Percentiles rank a stretch among this genome's conserved stretches.
These are phyloP conservation scores for Huso huso DNA, from an alignment of 2,797 vertebrate species.

Conservation along the genomic window DNA sequence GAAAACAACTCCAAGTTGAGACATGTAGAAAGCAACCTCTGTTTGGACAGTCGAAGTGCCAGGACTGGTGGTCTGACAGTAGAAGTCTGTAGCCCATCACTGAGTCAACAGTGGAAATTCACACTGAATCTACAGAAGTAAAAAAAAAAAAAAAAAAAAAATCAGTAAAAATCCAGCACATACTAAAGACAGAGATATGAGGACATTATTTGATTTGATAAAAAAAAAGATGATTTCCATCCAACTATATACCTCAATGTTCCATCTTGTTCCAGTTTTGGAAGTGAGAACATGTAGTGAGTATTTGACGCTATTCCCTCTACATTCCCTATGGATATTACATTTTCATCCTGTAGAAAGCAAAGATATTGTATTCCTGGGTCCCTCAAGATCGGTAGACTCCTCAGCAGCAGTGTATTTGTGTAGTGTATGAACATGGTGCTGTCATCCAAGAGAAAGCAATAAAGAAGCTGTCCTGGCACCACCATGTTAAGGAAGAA, in stretches of 20 bases:
- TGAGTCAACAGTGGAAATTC: conserved; percentile 98
- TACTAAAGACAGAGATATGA: conserved; percentile 32
- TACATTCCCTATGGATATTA: conserved; percentile 16
- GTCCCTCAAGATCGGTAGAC: conserved; percentile 21
- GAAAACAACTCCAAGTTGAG: conserved; percentile 94
- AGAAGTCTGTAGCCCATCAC: conserved; percentile 83
- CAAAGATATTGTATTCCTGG: conserved; percentile 36
- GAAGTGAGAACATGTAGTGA: conserved; percentile 49
- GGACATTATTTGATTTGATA: conserved; percentile 25
- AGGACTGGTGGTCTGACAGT: conserved; percentile 88
- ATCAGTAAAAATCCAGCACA: conserved; percentile 8
- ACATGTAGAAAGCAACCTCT: conserved; percentile 91
- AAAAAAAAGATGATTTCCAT: conserved; percentile 53
- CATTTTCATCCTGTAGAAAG: conserved; percentile 31
- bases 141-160: conserved; percentile 15
- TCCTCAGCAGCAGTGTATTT: conserved; percentile 34
- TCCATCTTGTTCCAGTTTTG: conserved; percentile 70
- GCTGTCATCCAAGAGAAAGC: too few species aligned
- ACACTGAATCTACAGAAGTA: conserved; percentile 96
- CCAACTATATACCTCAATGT: conserved; percentile 95
- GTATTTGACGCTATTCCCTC: conserved; percentile 37
- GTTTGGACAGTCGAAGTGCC: conserved; percentile 90
- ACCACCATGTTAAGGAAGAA: neutral
- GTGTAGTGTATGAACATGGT: neutral
- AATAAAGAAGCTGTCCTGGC: neutral